A percentile compares a stretch with the other conserved stretches of the same genome.
Conservation (phyloP, 1,140 invertebrate genomes). For the Atta cephalotes region DNA sequence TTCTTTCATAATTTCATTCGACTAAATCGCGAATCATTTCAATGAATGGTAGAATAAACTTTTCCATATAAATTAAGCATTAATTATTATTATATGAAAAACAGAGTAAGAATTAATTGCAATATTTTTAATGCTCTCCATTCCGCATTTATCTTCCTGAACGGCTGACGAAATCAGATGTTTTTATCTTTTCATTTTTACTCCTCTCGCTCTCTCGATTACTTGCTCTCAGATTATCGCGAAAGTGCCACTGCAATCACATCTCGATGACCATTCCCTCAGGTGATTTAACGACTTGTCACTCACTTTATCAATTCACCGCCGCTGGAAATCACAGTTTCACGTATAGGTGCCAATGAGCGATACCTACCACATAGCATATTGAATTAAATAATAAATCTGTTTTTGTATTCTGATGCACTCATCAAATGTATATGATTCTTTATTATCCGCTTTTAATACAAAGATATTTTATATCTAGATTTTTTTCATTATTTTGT, state of each 20-base stretch:
- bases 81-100: background rate
- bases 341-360: slow-evolving; percentile 63
- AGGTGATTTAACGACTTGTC: slow-evolving; percentile 85
- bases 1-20: slow-evolving; percentile 8
- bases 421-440: background rate
- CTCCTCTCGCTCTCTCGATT: background rate
- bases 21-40: slow-evolving; percentile 19
- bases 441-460: background rate
- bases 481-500: background rate
- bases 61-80: slow-evolving; percentile 9
- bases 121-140: slow-evolving; percentile 6
- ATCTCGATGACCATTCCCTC: slow-evolving; percentile 75
- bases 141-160: background rate
- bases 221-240: slow-evolving; percentile 24
- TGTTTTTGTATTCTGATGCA: slow-evolving; percentile 50
- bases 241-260: slow-evolving; percentile 75
- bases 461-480: background rate
- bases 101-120: background rate
- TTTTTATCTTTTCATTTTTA: slow-evolving; percentile 5
- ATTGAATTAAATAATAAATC: slow-evolving; percentile 69
- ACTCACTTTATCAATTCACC: slow-evolving; percentile 84
- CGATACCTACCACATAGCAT: slow-evolving; percentile 58
- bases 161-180: background rate
- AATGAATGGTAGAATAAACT: background rate
- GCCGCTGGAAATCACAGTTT: slow-evolving; percentile 67